Evolutionary conservation across 2,888 invertebrate genomes (phyloP).

Genomic region (Drosophila paranaensis): DNA sequence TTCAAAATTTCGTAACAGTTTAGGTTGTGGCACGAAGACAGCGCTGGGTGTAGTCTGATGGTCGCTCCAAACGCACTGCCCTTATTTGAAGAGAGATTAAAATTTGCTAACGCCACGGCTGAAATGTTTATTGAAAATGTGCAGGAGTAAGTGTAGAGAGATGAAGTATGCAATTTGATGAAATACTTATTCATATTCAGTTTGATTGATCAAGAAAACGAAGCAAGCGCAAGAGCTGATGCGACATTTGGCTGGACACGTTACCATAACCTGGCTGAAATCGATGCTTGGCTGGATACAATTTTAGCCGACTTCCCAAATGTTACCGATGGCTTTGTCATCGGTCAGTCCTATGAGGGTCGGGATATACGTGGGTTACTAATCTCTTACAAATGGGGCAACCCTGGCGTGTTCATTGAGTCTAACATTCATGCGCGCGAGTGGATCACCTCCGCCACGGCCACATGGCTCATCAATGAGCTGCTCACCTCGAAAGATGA

Average conservation of each 20-base stretch:
- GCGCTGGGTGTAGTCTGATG: constrained; percentile 85
- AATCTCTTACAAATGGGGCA: constrained; percentile 80
- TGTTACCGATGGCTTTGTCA: constrained; percentile 85
- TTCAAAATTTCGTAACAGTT: constrained; percentile 34
- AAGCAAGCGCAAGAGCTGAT: constrained; percentile 51
- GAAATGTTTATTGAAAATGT: constrained; percentile 86
- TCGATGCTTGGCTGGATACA: constrained; percentile 86
- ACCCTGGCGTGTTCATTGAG: constrained; percentile 87
- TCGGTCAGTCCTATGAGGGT: constrained; percentile 87
- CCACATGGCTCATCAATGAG: constrained; percentile 89
- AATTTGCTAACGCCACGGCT: constrained; percentile 71
- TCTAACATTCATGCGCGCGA: constrained; percentile 88
- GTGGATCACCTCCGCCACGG: constrained; percentile 90
- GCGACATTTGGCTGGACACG: constrained; percentile 86
- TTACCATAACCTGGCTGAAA: constrained; percentile 87
- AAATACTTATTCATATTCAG: constrained; percentile 66
- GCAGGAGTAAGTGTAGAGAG: constrained; percentile 83
- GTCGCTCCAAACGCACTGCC: constrained; percentile 86
- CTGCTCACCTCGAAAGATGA: constrained; percentile 87
- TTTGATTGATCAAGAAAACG: constrained; percentile 83
- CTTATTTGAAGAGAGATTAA: constrained; percentile 64
- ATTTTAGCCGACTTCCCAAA: constrained; percentile 85
- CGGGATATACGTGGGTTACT: constrained; percentile 86
- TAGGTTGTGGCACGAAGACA: constrained; percentile 58
- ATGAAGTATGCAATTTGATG: background rate